phyloP scores from a whole-genome alignment of 2,113 vertebrate genomes.

The Pholis gunnellus region DNA sequence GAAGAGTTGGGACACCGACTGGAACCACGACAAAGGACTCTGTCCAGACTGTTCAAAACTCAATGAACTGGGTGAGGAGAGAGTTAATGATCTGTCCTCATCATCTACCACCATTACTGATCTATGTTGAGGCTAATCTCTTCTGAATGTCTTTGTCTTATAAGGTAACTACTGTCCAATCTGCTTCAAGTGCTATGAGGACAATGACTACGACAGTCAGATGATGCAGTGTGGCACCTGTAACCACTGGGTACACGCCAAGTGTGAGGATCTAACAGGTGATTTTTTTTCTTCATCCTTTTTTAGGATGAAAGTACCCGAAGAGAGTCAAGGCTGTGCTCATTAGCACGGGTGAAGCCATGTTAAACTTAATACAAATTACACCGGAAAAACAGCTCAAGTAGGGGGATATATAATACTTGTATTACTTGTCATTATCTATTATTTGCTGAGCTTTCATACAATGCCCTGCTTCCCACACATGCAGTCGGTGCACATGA shows the following conservation, averaged over 20 bases:
- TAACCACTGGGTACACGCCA: conserved; percentile 94
- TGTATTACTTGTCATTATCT: background rate
- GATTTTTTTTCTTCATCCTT: conserved; percentile 18
- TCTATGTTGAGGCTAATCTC: background rate
- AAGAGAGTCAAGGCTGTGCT: background rate
- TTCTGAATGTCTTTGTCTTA: conserved; percentile 9
- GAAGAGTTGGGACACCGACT: conserved; percentile 90
- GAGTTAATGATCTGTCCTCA: background rate
- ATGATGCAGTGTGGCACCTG: conserved; percentile 95
- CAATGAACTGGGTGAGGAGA: conserved; percentile 87
- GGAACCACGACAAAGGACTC: conserved; percentile 91
- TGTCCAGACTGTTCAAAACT: conserved; percentile 91
- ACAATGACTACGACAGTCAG: conserved; percentile 94
- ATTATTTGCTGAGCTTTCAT: background rate
- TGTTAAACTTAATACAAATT: background rate
- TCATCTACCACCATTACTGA: background rate
- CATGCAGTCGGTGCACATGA: background rate
- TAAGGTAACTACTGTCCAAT: conserved; percentile 94
- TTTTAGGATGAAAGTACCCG: background rate
- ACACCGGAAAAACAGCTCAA: background rate
- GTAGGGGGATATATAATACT: background rate
- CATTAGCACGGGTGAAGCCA: background rate
- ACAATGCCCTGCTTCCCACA: background rate
- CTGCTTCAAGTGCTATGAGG: conserved; percentile 94
- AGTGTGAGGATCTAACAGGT: conserved; percentile 93